Base-by-base conservation (phyloP, 1,140 invertebrate species). In the Dendrolimus punctatus region DNA sequence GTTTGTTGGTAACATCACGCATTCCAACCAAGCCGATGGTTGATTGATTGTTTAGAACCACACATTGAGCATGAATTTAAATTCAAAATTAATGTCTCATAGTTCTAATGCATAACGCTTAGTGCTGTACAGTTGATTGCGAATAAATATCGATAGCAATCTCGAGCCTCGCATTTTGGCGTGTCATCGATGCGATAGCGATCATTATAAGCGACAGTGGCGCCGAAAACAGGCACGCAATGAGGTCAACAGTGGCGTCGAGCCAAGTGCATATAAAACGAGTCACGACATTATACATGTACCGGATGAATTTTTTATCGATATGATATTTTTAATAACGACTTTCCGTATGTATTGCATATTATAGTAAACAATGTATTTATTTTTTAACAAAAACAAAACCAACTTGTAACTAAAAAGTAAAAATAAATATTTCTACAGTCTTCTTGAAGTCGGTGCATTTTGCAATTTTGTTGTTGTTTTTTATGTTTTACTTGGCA, bases 221-320 rank as follows among this genome's bases (percentile, higher is more conserved):
- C 78, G 78, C 74, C 78, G 71, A 78, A 77, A 77, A 72, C 66
- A 67, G 59, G 63, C 58, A 59, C 58, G 63, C 73, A 78, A 71
- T 76, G 74, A 76, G 71, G 76, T 74, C 75, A 75, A 50, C 57
- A 49, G 64, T 77, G 78, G 76, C 74, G 66, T 55, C 57, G 61
- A 55, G 75, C 77, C 77, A 80, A 76, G 64, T 73, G 73, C 73
- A 73, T 66, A 63, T 51, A 61, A 58, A 62, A 61, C 62, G 55
- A 60, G 57, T 61, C 61, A 65, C 49, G 55, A 48, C 46, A 39
- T 39, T 43, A 46, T 23, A 23, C 23, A 23, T 23, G 3, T 23
- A 23, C 23, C 23, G 23, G 23, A 23, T 56, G 48, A 53, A 58
- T 39, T 62, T 58, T 65, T 62, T 58, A 65, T 65, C 63, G 59